Evolutionary conservation across 2,888 invertebrate species (phyloP), one percentile per base, ranked within the genome.

Genomic region (Osedax fenrisi): DNA sequence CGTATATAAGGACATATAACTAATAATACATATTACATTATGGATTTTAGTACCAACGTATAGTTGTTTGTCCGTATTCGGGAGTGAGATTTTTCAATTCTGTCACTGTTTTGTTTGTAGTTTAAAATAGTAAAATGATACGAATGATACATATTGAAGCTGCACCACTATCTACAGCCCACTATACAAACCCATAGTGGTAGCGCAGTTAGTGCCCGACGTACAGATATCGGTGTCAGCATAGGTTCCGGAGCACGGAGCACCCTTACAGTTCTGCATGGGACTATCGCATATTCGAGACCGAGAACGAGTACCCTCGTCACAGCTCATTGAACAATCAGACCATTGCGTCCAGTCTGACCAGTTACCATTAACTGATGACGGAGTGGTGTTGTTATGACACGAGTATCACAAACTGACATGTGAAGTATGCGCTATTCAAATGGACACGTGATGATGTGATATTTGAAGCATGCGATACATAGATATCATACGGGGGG

Each of bases 281-380:
- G 68, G 68, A 23, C 26, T 68, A 26, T 25, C n/a, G 13, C 68
- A 68, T 22, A n/a, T 25, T 2, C 68, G 25, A 17, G 68, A 68
- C 1, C 68, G 68, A 26, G 10, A 68, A 22, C n/a, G 25, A 26
- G 26, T 2, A 22, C 68, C 68, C 10, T 1, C 26, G 2, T n/a
- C 68, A 26, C 68, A 68, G 2, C 26, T 22, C 23, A 26, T 26
- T 10, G 68, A 68, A n/a, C 68, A 68, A n/a, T 68, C 68, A 22
- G 26, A 26, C 68, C 68, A 68, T 27, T 25, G 17, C 1, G 26
- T 27, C 68, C 68, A 68, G 1, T 13, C 23, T 17, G 68, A 68
- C 68, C 68, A 68, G 26, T 27, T 27, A n/a, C 68, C 68, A 26
- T 68, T 23, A 26, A 68, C 68, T 68, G 26, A 1, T 25, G 64